Percentiles rank a stretch among this genome's conserved stretches.
Evolutionary conservation across 2,888 invertebrate genomes (phyloP).

Genomic region (Cotesia congregata): DNA sequence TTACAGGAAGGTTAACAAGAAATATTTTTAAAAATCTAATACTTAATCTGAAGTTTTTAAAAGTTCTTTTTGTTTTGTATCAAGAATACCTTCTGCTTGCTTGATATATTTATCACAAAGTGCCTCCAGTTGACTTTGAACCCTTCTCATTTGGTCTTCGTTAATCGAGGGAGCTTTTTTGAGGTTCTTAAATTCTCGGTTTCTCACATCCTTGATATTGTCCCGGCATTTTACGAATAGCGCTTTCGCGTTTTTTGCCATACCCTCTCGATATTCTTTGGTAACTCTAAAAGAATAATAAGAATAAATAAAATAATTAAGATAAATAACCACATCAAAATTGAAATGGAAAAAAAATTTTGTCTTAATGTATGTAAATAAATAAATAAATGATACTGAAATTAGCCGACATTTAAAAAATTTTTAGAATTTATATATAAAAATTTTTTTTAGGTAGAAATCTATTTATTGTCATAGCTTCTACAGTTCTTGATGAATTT

Average conservation of each 20-base stretch:
- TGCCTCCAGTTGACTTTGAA: slow-evolving; percentile 79
- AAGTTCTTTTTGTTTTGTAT: slow-evolving; percentile 84
- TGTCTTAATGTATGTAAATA: no score
- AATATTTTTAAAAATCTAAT: background rate
- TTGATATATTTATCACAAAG: slow-evolving; percentile 78
- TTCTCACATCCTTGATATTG: slow-evolving; percentile 82
- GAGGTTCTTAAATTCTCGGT: slow-evolving; percentile 78
- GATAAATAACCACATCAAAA: no score
- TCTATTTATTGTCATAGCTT: no score
- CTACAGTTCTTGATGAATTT: no score
- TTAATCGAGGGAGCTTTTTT: slow-evolving; percentile 81
- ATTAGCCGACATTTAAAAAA: no score
- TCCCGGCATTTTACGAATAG: slow-evolving; percentile 86
- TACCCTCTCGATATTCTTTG: slow-evolving; percentile 89
- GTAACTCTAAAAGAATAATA: slow-evolving; percentile 77
- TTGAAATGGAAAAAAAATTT: no score
- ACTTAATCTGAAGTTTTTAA: slow-evolving; percentile 69
- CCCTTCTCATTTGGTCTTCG: slow-evolving; percentile 78
- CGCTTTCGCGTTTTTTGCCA: slow-evolving; percentile 90
- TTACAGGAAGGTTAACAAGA: background rate
- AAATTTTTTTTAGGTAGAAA: no score
- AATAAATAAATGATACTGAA: no score
- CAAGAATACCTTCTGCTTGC: slow-evolving; percentile 77
- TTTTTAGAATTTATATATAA: no score
- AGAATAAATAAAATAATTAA: background rate